phyloP scores from a whole-genome alignment of 2,888 invertebrate genomes.

The Pollenia amentaria region DNA sequence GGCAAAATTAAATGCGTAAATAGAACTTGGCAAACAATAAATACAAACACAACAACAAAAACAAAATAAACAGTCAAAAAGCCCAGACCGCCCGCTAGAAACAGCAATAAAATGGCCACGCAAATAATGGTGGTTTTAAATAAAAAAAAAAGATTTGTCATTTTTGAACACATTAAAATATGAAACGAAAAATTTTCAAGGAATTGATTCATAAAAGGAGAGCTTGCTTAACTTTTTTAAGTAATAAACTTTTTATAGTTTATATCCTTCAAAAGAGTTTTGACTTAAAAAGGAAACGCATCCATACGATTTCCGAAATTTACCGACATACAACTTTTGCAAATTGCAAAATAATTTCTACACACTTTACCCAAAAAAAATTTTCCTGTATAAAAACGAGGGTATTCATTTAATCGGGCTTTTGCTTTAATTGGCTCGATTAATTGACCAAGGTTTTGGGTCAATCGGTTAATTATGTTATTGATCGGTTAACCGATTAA shows the following conservation, averaged over 20 bases:
- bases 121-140: constrained; percentile 60
- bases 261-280: not conserved
- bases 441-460: too few species aligned
- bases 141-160: constrained; percentile 32
- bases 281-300: too few species aligned
- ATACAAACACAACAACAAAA: constrained; percentile 16
- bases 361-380: too few species aligned
- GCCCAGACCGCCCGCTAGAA: not conserved
- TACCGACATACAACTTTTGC: too few species aligned
- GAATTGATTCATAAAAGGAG: not conserved
- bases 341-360: too few species aligned
- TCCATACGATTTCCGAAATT: too few species aligned
- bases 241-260: not conserved
- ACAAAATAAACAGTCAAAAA: not conserved
- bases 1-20: constrained; percentile 71
- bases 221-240: too few species aligned
- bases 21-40: constrained; percentile 71
- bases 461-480: too few species aligned
- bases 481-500: too few species aligned
- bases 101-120: constrained; percentile 54
- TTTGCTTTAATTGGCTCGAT: too few species aligned
- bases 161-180: constrained; percentile 14
- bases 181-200: not conserved
- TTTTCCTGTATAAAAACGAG: too few species aligned
- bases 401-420: too few species aligned